Evolutionary conservation across 2,113 vertebrate species (phyloP), one percentile per base, ranked within the genome.

Genomic region (Entomyzon cyanotis): DNA sequence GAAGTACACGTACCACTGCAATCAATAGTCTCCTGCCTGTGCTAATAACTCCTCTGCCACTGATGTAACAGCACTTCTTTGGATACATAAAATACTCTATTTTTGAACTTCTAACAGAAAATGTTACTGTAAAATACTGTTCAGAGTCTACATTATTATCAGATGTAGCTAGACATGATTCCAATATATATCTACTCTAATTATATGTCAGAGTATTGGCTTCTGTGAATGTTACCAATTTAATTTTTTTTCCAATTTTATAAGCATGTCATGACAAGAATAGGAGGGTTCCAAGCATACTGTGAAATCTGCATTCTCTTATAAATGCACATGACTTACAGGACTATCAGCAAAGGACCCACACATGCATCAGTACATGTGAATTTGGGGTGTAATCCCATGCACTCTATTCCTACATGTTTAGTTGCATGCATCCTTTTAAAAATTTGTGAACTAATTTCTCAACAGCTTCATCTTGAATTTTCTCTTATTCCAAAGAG

Each of bases 351-450:
- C n/a, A 67, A 77, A 84, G 39, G 59, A 90, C 37, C 11, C 30
- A 15, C 10, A 30, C 1, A 0, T n/a, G 17, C 33, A 5, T 27
- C 28, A 55, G 6, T 9, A 3, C 25, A 7, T 22, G 44, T 31
- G 39, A 77, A 35, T 52, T 75, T 75, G 56, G 24, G 19, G 20
- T 55, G n/a, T 37, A 42, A 5, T 53, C 23, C 39, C 9, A 50
- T 15, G n/a, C 4, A 4, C 25, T 56, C 18, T 59, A 9, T 53
- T 84, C 18, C 37, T 41, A 5, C 0, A 0, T 59, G 42, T 62
- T 87, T 74, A 39, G 39, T 17, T 46, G 27, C 33, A 42, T 20
- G 21, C 5, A 53, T 5, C 15, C 27, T 77, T 90, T 50, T 63
- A 30, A 92, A 62, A 22, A 39, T 75, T 65, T 37, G 24, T 21